A percentile compares a stretch with the other conserved stretches of the same genome.
These are phyloP conservation scores for Hylaeus volcanicus DNA, from an alignment of 1,140 invertebrate genomes.

Conservation along the genomic window DNA sequence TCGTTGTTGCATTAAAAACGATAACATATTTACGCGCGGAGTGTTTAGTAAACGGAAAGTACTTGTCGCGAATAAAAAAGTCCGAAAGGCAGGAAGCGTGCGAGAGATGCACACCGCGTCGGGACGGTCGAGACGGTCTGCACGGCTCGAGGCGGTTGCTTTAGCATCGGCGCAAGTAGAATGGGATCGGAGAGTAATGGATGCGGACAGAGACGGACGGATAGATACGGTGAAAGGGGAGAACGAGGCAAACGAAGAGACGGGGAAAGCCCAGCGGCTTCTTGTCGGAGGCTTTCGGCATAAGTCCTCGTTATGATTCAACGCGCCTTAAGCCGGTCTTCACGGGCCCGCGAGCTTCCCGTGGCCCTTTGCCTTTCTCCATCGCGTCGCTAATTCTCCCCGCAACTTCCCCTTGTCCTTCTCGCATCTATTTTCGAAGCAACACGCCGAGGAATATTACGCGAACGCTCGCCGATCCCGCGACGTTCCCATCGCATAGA, in stretches of 20 bases:
- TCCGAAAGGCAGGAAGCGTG: background rate
- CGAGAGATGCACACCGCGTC: constrained; percentile 12
- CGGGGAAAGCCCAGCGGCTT: constrained; percentile 61
- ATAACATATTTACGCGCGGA: background rate
- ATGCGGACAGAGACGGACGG: constrained; percentile 6
- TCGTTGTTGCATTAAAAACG: constrained; percentile 21
- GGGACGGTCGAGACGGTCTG: constrained; percentile 24
- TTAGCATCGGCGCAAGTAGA: constrained; percentile 47
- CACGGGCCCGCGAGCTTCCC: constrained; percentile 63
- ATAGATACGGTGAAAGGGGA: constrained; percentile 14
- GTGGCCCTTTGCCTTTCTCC: constrained; percentile 40
- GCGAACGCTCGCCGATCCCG: background rate
- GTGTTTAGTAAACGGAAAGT: background rate
- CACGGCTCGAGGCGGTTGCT: constrained; percentile 49
- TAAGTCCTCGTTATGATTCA: constrained; percentile 80
- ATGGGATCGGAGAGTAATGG: constrained; percentile 3
- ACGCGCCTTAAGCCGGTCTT: constrained; percentile 76
- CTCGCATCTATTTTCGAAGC: constrained; percentile 67
- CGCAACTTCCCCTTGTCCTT: constrained; percentile 59
- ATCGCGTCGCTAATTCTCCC: constrained; percentile 69
- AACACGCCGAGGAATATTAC: constrained; percentile 51
- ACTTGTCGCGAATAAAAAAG: background rate
- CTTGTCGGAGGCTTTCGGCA: constrained; percentile 74
- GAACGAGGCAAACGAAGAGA: constrained; percentile 10
- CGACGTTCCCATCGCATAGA: no score